phyloP scores from a whole-genome alignment of 2,888 invertebrate species.

The Caradrina kadenii region DNA sequence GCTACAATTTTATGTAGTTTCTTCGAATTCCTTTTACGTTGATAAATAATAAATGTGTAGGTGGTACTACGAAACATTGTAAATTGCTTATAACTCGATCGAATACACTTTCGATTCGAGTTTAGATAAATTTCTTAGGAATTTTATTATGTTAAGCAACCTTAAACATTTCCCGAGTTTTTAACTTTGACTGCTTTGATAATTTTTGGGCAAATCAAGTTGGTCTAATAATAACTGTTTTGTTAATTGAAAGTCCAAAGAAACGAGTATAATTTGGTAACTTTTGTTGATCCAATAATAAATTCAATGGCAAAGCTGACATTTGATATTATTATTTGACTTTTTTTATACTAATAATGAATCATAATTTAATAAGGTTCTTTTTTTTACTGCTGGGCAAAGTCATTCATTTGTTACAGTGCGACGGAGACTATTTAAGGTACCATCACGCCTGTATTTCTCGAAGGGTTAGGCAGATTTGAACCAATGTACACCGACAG shows the following conservation, averaged over 20 bases:
- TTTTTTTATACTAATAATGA: not conserved
- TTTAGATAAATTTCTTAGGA: slow-evolving; percentile 7
- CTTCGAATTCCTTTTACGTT: not conserved
- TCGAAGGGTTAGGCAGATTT: too few species aligned
- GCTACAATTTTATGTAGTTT: too few species aligned
- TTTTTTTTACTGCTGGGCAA: not conserved
- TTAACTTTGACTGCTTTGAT: not conserved
- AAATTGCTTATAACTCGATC: slow-evolving; percentile 1
- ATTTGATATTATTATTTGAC: not conserved
- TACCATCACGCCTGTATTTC: too few species aligned
- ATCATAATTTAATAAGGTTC: not conserved
- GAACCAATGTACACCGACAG: too few species aligned
- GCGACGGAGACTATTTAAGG: too few species aligned
- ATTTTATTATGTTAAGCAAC: slow-evolving; percentile 9
- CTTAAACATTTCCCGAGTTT: slow-evolving; percentile 12
- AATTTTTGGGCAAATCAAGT: not conserved
- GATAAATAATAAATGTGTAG: not conserved
- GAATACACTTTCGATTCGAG: not conserved
- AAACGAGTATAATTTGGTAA: not conserved
- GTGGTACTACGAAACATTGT: not conserved
- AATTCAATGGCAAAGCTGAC: not conserved
- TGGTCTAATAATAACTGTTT: not conserved
- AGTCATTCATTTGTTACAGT: not conserved
- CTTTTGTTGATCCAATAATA: not conserved
- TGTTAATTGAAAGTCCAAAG: not conserved